Evolutionary conservation across 2,113 vertebrate genomes (phyloP).

Genomic region (Erythrocercus mccallii): DNA sequence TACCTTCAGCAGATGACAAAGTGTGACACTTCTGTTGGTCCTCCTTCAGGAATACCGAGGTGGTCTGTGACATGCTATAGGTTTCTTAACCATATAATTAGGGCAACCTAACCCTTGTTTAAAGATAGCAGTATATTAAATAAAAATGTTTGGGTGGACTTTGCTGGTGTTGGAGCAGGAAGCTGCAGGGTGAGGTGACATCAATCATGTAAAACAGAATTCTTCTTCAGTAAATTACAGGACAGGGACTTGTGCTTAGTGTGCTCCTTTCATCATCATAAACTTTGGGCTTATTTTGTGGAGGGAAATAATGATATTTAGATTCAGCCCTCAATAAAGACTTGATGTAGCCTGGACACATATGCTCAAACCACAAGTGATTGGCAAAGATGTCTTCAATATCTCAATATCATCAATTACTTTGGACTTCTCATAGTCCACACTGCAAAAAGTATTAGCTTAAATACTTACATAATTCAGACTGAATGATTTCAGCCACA

Average conservation of each 20-base stretch:
- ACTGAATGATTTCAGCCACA: not conserved
- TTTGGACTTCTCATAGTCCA: not conserved
- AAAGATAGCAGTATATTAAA: slow-evolving; percentile 65
- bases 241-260: not conserved
- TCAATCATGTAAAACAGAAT: slow-evolving; percentile 58
- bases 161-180: slow-evolving; percentile 59
- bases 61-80: slow-evolving; percentile 39
- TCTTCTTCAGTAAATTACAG: slow-evolving; percentile 46
- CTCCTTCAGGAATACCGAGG: slow-evolving; percentile 55
- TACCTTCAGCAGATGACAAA: slow-evolving; percentile 71
- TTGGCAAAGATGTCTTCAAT: not conserved
- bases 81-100: slow-evolving; percentile 74
- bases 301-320: not conserved
- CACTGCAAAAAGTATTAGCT: not conserved
- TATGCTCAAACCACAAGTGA: not conserved
- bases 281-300: not conserved
- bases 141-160: slow-evolving; percentile 12
- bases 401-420: not conserved
- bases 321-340: not conserved
- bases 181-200: slow-evolving; percentile 43
- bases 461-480: not conserved
- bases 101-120: slow-evolving; percentile 63
- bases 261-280: not conserved
- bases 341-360: not conserved
- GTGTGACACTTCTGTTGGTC: slow-evolving; percentile 70